phyloP scores from a whole-genome alignment of 2,113 vertebrate genomes.

The Nansenia antarctica region DNA sequence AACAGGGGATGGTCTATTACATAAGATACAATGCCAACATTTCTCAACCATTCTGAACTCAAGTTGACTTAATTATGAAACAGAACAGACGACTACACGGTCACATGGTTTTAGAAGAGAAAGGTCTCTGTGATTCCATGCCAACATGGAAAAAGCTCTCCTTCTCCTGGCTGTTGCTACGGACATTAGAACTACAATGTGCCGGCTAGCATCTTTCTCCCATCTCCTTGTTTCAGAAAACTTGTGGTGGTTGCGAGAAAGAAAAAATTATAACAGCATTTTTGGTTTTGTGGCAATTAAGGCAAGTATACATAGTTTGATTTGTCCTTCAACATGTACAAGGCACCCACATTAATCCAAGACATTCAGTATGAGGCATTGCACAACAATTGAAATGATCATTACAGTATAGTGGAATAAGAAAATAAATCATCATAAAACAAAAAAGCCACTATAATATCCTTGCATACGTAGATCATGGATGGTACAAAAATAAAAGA shows the following conservation, averaged over 20 bases:
- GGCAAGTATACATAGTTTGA: conserved; percentile 57
- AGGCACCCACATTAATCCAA: conserved; percentile 49
- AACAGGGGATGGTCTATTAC: conserved; percentile 24
- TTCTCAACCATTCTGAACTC: conserved; percentile 15
- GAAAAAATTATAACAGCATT: conserved; percentile 26
- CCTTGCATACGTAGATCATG: background rate
- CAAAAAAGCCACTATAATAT: conserved; percentile 1
- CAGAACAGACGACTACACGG: conserved; percentile 1
- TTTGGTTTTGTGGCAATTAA: conserved; percentile 58
- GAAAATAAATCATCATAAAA: background rate
- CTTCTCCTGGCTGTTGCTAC: conserved; percentile 12
- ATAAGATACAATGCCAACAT: conserved; percentile 22
- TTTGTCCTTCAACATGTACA: conserved; percentile 51
- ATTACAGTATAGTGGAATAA: conserved; percentile 26
- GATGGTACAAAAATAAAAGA: conserved; percentile 12
- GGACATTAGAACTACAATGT: background rate
- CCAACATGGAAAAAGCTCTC: background rate
- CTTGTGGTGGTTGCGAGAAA: conserved; percentile 4
- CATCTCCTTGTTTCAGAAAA: background rate
- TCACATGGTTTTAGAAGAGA: conserved; percentile 34
- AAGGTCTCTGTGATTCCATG: conserved; percentile 52
- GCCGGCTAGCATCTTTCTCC: background rate
- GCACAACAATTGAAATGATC: conserved; percentile 40
- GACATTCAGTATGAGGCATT: conserved; percentile 30
- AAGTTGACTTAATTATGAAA: background rate